These are phyloP conservation scores for Trachelus troglodyta DNA, from an alignment of 2,888 invertebrate species.

Conservation along the genomic window DNA sequence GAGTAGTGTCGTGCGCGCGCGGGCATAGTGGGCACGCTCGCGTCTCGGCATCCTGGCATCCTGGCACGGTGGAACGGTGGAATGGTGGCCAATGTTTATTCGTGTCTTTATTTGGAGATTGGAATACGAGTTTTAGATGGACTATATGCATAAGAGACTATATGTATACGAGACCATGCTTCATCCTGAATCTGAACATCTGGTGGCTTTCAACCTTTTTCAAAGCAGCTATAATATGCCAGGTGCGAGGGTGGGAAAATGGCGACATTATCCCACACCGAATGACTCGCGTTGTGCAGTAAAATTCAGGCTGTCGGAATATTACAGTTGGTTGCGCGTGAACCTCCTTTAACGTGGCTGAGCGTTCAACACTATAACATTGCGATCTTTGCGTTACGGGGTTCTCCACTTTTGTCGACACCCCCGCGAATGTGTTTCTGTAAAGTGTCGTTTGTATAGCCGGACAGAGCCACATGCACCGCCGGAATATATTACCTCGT, in stretches of 20 bases:
- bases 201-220: slow-evolving; percentile 34
- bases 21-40: neutral
- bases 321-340: too few relatives aligned
- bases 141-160: neutral
- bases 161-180: too few relatives aligned
- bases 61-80: slow-evolving; percentile 22
- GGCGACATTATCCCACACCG: slow-evolving; percentile 16
- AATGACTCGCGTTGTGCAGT: too few relatives aligned
- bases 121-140: slow-evolving; percentile 21
- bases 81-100: slow-evolving; percentile 26
- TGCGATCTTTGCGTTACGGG: too few relatives aligned
- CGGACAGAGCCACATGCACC: slow-evolving; percentile 24
- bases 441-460: too few relatives aligned
- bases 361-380: too few relatives aligned
- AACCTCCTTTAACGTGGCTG: too few relatives aligned
- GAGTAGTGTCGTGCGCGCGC: slow-evolving; percentile 10
- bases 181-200: slow-evolving; percentile 24
- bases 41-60: too few relatives aligned
- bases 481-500: slow-evolving; percentile 41
- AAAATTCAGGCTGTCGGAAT: too few relatives aligned
- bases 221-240: too few relatives aligned
- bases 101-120: slow-evolving; percentile 31
- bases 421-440: too few relatives aligned
- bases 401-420: too few relatives aligned
- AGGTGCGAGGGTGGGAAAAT: slow-evolving; percentile 23